phyloP scores from a whole-genome alignment of 2,113 vertebrate species.

The Triplophysa rosa region DNA sequence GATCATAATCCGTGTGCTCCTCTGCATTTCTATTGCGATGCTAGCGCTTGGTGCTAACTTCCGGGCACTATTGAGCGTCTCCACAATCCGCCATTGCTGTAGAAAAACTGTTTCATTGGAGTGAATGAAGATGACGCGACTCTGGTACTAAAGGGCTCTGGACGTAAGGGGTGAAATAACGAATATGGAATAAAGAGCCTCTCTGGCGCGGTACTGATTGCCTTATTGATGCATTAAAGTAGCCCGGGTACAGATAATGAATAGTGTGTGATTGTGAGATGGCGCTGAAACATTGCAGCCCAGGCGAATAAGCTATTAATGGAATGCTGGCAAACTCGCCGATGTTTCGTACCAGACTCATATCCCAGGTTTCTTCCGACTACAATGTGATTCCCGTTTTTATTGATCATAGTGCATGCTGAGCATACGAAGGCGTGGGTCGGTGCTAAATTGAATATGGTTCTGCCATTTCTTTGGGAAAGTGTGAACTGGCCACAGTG shows the following conservation, averaged over 20 bases:
- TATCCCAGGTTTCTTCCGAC: conserved; percentile 36
- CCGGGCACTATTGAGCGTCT: no score
- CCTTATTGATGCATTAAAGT: conserved; percentile 45
- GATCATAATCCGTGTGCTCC: no score
- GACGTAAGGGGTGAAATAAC: conserved; percentile 13
- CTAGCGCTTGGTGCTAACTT: no score
- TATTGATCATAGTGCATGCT: conserved; percentile 43
- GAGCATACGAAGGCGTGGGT: conserved; percentile 37
- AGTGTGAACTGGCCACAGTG: conserved; percentile 7
- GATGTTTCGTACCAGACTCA: neutral
- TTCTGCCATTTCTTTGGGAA: conserved; percentile 37
- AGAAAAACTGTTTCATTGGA: no score
- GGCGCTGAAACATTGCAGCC: conserved; percentile 9
- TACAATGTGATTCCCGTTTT: conserved; percentile 44
- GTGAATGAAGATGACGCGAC: no score
- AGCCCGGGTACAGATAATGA: conserved; percentile 45
- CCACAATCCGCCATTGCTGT: no score
- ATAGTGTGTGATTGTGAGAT: conserved; percentile 46
- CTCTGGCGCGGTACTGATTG: conserved; percentile 30
- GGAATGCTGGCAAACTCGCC: neutral
- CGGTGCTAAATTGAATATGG: conserved; percentile 61
- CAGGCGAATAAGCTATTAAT: conserved; percentile 7
- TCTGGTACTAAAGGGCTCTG: no score
- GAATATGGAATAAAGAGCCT: conserved; percentile 19
- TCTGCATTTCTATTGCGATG: no score